phyloP scores from a whole-genome alignment of 2,797 vertebrate genomes.

The Myripristis jacobus region DNA sequence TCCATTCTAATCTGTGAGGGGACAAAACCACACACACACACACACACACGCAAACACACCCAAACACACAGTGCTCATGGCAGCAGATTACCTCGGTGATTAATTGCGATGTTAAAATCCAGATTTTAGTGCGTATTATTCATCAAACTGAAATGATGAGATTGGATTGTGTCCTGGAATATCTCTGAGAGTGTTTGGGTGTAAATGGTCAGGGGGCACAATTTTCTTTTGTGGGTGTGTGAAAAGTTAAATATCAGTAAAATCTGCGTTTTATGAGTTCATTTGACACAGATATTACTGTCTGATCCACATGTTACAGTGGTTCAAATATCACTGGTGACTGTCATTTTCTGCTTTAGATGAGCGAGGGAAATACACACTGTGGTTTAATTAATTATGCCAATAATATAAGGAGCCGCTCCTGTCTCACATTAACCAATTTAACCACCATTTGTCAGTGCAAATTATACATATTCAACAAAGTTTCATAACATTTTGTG shows the following conservation, averaged over 20 bases:
- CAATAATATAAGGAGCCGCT: too few relatives aligned
- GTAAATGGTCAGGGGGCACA: background rate
- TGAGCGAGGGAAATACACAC: too few relatives aligned
- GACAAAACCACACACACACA: constrained; percentile 6
- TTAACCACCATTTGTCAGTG: too few relatives aligned
- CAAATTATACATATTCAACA: too few relatives aligned
- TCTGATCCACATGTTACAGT: too few relatives aligned
- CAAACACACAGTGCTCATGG: constrained; percentile 54
- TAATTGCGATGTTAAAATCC: constrained; percentile 77
- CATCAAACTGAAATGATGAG: constrained; percentile 41
- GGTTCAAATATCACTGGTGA: too few relatives aligned
- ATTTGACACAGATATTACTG: too few relatives aligned
- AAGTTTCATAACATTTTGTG: too few relatives aligned
- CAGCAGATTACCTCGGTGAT: constrained; percentile 69
- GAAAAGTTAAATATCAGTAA: background rate
- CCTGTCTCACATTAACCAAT: too few relatives aligned
- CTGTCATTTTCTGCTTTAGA: too few relatives aligned
- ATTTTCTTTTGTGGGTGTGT: background rate
- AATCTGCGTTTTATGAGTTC: background rate
- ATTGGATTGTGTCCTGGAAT: constrained; percentile 15
- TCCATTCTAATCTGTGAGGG: constrained; percentile 71
- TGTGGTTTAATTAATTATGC: too few relatives aligned
- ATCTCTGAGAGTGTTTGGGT: background rate
- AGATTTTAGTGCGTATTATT: constrained; percentile 55
- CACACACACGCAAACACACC: constrained; percentile 16